These are phyloP conservation scores for Chymomyza procnemis DNA, from an alignment of 2,888 invertebrate species.

Conservation along the genomic window DNA sequence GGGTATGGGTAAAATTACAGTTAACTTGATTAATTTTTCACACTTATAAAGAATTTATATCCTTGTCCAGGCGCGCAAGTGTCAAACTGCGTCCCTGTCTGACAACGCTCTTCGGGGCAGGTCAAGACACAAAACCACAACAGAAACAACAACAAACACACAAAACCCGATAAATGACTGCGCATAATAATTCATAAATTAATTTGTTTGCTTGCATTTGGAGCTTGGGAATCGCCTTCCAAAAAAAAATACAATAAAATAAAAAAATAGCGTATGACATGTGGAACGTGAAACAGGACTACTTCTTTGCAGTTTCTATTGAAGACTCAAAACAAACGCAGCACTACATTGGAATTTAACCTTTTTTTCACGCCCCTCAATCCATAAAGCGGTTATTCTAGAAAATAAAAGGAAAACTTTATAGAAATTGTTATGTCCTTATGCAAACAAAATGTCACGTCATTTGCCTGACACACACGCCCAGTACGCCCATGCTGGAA, in stretches of 20 bases:
- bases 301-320: no score
- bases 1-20: conserved; percentile 13
- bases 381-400: not conserved
- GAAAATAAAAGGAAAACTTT: not conserved
- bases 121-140: conserved; percentile 47
- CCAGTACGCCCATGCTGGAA: conserved; percentile 22
- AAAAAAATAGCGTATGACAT: not conserved
- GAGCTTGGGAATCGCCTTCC: not conserved
- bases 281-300: not conserved
- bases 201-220: conserved; percentile 41
- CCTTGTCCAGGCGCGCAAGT: conserved; percentile 39
- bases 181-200: conserved; percentile 70
- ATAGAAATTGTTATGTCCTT: not conserved
- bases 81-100: conserved; percentile 41
- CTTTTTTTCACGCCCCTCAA: not conserved
- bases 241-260: not conserved
- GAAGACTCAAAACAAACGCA: not conserved
- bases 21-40: conserved; percentile 72
- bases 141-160: not conserved
- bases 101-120: conserved; percentile 44
- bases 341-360: not conserved
- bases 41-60: conserved; percentile 71
- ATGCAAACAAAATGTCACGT: conserved; percentile 37
- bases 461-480: conserved; percentile 31
- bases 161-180: conserved; percentile 62